Evolutionary conservation across 2,797 vertebrate species (phyloP).

Genomic region (Chaunax sp.): DNA sequence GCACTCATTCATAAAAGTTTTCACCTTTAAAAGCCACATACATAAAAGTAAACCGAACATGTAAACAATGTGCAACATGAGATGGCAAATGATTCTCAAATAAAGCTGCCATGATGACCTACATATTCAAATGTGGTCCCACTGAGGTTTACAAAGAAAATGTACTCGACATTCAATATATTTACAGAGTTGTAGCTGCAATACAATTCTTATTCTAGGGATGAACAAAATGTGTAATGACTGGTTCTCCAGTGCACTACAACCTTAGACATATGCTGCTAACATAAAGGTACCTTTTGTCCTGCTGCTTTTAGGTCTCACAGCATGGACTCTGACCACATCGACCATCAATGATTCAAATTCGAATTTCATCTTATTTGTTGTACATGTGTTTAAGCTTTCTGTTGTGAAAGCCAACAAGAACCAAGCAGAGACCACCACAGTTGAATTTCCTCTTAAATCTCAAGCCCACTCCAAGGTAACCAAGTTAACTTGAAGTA

Average conservation of each 20-base stretch:
- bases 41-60: slow-evolving; percentile 31
- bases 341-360: not conserved
- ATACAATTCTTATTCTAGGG: slow-evolving; percentile 12
- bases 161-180: slow-evolving; percentile 5
- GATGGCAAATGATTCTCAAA: slow-evolving; percentile 33
- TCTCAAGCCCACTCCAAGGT: not conserved
- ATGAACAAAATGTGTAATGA: not conserved
- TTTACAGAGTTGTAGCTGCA: slow-evolving; percentile 36
- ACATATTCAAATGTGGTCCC: slow-evolving; percentile 42
- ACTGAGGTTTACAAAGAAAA: slow-evolving; percentile 23
- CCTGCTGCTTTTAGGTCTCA: not conserved
- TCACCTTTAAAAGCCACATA: slow-evolving; percentile 6
- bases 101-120: slow-evolving; percentile 34
- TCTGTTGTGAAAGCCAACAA: not conserved
- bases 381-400: not conserved
- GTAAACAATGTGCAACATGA: slow-evolving; percentile 41
- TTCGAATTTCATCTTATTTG: not conserved
- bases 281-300: not conserved
- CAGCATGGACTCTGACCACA: slow-evolving; percentile 8
- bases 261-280: not conserved
- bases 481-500: slow-evolving; percentile 1
- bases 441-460: not conserved
- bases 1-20: slow-evolving; percentile 19
- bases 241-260: too few relatives aligned
- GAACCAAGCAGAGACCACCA: slow-evolving; percentile 5